Base-by-base conservation (phyloP, 2,888 invertebrate genomes). In the Synanthedon myopaeformis region DNA sequence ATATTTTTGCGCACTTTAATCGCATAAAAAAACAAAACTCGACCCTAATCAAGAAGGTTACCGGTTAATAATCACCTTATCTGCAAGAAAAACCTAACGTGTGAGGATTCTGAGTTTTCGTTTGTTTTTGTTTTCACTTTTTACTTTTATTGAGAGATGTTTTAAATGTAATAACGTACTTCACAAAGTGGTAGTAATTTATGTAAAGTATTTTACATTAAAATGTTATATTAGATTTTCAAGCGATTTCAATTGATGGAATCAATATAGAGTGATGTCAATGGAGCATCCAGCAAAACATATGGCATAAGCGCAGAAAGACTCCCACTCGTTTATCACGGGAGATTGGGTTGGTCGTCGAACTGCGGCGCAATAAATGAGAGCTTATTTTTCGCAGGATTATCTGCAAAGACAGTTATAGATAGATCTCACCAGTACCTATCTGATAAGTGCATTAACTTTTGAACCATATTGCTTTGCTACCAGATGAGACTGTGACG, bases 111-210 rank as follows among this genome's bases (percentile, higher is more conserved):
- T 45, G 45, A 2, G 14, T 45, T 45, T n/a, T 45, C 13, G 42
- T 61, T 63, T 63, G 59, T 56, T 64, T 59, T 61, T 64, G 61
- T 65, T 65, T 66, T 64, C 58, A 57, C 58, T 65, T 63, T 65
- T 63, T 66, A 64, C 60, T 64, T 60, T 62, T 61, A 65, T 69
- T 71, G 59, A 64, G 55, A 58, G 62, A 54, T 58, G 60, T 59
- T 59, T 66, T 62, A 64, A 58, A 56, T 57, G n/a, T 35, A n/a
- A n/a, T 42, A 1, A 42, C 19, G 3, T 23, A 23, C 42, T 42
- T 42, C 11, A 42, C 12, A 42, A 42, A 13, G 13, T 42, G 42
- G 5, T 13, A 6, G 42, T 42, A 42, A 42, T 42, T 42, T 42
- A 2, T n/a, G 13, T 13, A 13, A 42, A 42, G n/a, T n/a, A 23